Evolutionary conservation across 2,113 vertebrate genomes (phyloP).

Genomic region (Crotalus horridus): DNA sequence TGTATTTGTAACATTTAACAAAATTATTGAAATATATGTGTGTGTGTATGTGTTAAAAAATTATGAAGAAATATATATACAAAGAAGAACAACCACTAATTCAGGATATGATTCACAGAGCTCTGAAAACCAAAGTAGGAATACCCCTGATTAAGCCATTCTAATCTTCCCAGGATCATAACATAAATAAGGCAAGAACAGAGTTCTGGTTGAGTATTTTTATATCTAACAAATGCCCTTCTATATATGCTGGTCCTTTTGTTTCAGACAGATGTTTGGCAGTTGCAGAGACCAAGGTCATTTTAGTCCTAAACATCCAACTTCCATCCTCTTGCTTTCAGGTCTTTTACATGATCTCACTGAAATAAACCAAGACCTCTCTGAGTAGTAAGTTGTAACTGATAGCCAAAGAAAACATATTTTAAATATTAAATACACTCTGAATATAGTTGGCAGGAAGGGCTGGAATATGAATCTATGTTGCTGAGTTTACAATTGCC

Average conservation of each 20-base stretch:
- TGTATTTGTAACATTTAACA: neutral
- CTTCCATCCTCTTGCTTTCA: neutral
- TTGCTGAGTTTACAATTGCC: neutral
- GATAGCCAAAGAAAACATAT: slow-evolving; percentile 8
- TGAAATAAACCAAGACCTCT: slow-evolving; percentile 8
- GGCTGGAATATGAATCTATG: neutral
- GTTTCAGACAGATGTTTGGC: neutral
- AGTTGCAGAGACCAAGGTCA: neutral
- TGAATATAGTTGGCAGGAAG: neutral
- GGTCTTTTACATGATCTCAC: neutral
- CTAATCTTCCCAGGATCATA: neutral
- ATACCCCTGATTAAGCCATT: neutral
- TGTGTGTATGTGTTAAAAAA: too few relatives aligned
- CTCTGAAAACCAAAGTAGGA: neutral
- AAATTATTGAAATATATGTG: neutral
- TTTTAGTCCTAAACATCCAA: neutral
- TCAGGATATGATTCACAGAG: neutral
- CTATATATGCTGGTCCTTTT: neutral
- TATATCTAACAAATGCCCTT: neutral
- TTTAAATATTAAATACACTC: slow-evolving; percentile 19
- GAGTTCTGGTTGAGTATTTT: neutral
- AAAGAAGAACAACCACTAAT: neutral
- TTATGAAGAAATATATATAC: too few relatives aligned
- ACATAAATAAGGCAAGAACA: neutral
- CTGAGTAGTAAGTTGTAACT: neutral